Conservation (phyloP, 1,140 invertebrate species). For the Drosophila insularis region DNA sequence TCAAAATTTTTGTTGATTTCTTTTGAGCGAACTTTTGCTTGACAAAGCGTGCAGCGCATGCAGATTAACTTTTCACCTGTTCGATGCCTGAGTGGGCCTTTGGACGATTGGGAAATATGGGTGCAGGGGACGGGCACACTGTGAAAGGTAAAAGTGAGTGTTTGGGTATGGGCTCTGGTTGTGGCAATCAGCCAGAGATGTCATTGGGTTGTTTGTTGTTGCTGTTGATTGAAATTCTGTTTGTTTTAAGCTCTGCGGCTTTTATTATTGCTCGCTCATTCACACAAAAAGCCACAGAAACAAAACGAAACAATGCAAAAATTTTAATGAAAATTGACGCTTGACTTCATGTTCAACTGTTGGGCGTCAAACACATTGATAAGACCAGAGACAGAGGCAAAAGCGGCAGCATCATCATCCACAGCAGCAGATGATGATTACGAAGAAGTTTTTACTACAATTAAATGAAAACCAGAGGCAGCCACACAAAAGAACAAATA, state of each 20-base stretch:
- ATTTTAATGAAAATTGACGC: conserved; percentile 82
- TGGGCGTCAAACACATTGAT: conserved; percentile 52
- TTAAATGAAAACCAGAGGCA: conserved; percentile 3
- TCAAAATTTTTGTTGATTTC: conserved; percentile 64
- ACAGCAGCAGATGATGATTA: conserved; percentile 6
- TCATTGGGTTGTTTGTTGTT: conserved; percentile 56
- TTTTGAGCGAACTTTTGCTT: conserved; percentile 62
- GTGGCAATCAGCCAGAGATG: conserved; percentile 70
- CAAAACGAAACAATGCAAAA: conserved; percentile 67
- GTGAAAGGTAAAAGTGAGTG: neutral
- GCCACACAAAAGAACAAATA: neutral
- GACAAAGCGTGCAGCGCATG: conserved; percentile 77
- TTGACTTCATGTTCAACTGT: conserved; percentile 75
- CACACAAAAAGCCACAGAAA: conserved; percentile 60
- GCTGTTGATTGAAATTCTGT: conserved; percentile 77
- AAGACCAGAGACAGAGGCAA: conserved; percentile 32
- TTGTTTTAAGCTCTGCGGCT: conserved; percentile 71
- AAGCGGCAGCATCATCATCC: neutral
- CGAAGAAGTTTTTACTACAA: conserved; percentile 1
- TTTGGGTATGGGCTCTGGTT: conserved; percentile 17
- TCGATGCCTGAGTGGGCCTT: conserved; percentile 7
- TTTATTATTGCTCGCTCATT: conserved; percentile 79
- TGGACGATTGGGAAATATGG: neutral
- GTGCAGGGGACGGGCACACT: neutral
- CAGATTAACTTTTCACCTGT: conserved; percentile 80